These are phyloP conservation scores for Pipistrellus pygmaeus DNA, from an alignment of 2,797 vertebrate genomes.

Conservation along the genomic window DNA sequence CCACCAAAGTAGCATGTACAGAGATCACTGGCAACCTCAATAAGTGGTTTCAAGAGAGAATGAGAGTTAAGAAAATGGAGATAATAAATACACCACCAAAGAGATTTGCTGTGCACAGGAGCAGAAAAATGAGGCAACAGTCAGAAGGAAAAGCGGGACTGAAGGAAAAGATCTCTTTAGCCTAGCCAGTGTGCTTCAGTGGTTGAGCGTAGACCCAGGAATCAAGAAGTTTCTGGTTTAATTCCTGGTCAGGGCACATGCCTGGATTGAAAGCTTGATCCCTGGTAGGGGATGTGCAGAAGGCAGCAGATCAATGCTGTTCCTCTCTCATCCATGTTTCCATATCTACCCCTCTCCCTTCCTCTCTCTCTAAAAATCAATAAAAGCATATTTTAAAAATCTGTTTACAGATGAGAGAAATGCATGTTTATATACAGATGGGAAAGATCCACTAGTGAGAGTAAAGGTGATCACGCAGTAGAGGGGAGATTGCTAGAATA, in stretches of 20 bases:
- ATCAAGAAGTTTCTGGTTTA: too few species aligned
- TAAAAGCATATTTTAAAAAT: too few species aligned
- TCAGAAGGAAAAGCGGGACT: not conserved
- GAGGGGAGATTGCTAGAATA: not conserved
- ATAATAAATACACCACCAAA: not conserved
- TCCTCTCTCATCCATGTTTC: too few species aligned
- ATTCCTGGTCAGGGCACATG: too few species aligned
- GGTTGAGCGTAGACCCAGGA: too few species aligned
- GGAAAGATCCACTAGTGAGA: not conserved
- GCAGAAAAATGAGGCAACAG: not conserved
- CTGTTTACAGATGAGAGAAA: constrained; percentile 23
- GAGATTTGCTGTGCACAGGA: not conserved
- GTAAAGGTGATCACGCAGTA: not conserved
- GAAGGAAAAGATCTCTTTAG: not conserved
- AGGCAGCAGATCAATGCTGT: too few species aligned
- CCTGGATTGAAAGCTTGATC: too few species aligned
- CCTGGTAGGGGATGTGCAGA: too few species aligned
- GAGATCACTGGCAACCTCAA: not conserved
- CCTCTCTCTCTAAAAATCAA: not conserved
- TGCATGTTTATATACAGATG: not conserved
- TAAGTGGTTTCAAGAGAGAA: not conserved
- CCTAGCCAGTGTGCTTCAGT: too few species aligned
- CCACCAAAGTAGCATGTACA: not conserved
- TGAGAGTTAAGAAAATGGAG: not conserved
- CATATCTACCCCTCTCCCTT: too few species aligned